These are phyloP conservation scores for Grantiella picta DNA, from an alignment of 2,113 vertebrate species.

Conservation along the genomic window DNA sequence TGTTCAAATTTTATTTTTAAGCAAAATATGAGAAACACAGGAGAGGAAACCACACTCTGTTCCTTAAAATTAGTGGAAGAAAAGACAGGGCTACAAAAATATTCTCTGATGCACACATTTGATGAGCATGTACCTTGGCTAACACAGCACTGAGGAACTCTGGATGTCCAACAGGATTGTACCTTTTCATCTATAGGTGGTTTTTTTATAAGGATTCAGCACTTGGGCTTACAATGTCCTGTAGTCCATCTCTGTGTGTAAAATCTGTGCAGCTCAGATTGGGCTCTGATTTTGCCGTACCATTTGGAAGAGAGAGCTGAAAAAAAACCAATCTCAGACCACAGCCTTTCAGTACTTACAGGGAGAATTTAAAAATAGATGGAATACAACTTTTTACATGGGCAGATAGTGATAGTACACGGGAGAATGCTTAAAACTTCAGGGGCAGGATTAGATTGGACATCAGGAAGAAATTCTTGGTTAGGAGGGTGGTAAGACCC, in stretches of 20 bases:
- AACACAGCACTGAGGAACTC: neutral
- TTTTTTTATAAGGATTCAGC: neutral
- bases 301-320: neutral
- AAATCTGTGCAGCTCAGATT: neutral
- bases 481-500: fast-evolving
- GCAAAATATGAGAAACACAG: neutral
- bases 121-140: neutral
- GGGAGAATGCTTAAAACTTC: neutral
- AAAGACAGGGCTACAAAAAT: neutral
- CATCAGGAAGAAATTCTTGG: neutral
- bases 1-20: slow-evolving; percentile 32
- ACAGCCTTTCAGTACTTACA: neutral
- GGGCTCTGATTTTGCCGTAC: neutral
- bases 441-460: neutral
- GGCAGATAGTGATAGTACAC: neutral
- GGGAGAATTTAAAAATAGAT: neutral
- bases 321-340: neutral
- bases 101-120: fast-evolving
- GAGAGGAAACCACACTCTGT: slow-evolving; percentile 2
- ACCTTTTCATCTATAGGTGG: neutral
- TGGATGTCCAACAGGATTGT: neutral
- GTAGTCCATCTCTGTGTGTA: neutral
- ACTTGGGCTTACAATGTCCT: neutral
- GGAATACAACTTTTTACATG: neutral
- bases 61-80: slow-evolving; percentile 25